Percentiles rank a stretch among this genome's conserved stretches.
These are phyloP conservation scores for Donacobius atricapilla DNA, from an alignment of 2,113 vertebrate genomes.

Conservation along the genomic window DNA sequence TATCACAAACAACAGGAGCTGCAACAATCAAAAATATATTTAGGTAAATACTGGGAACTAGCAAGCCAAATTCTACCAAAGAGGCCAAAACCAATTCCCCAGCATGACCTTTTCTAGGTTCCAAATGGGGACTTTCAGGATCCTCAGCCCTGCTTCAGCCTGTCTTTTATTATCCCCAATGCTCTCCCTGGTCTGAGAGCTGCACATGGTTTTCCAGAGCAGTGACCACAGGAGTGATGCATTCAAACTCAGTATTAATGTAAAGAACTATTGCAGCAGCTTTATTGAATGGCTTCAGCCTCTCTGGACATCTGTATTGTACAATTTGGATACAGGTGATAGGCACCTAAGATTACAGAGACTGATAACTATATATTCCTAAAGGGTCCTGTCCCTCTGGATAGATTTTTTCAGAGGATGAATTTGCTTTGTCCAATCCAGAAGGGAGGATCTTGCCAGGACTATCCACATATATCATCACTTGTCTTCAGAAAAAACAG, in stretches of 20 bases:
- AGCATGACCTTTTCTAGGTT: neutral
- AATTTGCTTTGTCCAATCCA: conserved; percentile 20
- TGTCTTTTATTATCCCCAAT: neutral
- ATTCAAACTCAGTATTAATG: conserved; percentile 34
- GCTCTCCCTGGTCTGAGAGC: neutral
- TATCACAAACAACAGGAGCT: neutral
- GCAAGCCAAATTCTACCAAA: neutral
- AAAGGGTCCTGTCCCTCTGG: conserved; percentile 12
- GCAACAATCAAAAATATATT: neutral
- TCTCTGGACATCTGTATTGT: conserved; percentile 43
- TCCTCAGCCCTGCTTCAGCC: neutral
- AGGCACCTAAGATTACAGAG: conserved; percentile 49
- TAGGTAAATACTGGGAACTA: neutral
- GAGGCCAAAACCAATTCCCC: neutral
- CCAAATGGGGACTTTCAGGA: neutral
- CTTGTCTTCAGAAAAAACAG: neutral
- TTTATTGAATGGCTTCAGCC: conserved; percentile 22
- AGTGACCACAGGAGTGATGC: neutral
- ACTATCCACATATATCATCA: neutral
- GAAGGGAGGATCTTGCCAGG: neutral
- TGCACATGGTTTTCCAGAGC: neutral
- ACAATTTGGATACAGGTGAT: conserved; percentile 32
- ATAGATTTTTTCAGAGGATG: conserved; percentile 48
- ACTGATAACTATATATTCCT: conserved; percentile 30
- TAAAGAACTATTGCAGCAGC: conserved; percentile 20